Conservation (phyloP, 2,113 vertebrate genomes). For the Passer montanus region DNA sequence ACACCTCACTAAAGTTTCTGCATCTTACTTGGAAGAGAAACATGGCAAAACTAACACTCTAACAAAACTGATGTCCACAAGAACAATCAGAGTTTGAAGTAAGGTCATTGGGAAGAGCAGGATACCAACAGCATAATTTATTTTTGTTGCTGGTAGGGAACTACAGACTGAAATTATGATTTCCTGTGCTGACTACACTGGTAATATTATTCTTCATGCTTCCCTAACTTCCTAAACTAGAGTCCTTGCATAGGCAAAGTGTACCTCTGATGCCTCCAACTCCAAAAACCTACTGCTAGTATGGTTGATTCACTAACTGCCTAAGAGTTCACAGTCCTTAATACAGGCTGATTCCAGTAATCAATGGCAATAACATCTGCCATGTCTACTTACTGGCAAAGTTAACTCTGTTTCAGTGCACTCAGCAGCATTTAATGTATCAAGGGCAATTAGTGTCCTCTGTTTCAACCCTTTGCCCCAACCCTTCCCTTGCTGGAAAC, state of each 20-base stretch:
- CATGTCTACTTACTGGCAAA: not conserved
- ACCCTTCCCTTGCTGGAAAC: not conserved
- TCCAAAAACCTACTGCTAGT: not conserved
- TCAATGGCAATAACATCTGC: not conserved
- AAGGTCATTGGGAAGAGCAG: not conserved
- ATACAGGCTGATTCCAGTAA: not conserved
- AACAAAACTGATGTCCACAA: not conserved
- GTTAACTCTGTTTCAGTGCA: not conserved
- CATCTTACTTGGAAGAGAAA: not conserved
- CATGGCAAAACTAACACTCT: not conserved
- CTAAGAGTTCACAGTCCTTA: not conserved
- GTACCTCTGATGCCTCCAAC: not conserved
- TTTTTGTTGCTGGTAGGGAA: not conserved
- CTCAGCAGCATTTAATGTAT: not conserved
- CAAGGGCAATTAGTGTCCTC: not conserved
- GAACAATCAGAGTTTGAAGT: not conserved
- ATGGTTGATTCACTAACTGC: not conserved
- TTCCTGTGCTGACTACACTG: not conserved
- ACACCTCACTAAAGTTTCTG: not conserved
- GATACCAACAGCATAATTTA: not conserved
- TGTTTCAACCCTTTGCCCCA: not conserved
- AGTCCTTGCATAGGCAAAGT: not conserved
- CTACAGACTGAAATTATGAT: not conserved
- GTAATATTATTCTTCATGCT: not conserved
- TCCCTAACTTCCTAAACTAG: not conserved